phyloP scores from a whole-genome alignment of 2,113 vertebrate species.

The Calyptommatus sinebrachiatus region DNA sequence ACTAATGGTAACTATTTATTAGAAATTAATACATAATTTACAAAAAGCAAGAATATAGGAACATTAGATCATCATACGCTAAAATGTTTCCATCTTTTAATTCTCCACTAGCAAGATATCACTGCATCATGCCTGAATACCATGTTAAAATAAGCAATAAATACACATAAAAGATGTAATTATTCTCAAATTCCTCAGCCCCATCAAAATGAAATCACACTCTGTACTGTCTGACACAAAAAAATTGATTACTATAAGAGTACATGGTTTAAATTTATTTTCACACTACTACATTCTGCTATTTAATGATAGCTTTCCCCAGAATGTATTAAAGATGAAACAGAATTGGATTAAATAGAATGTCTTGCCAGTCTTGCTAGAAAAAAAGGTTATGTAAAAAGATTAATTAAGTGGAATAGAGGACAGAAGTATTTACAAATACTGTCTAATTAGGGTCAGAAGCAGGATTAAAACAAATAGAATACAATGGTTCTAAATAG shows the following conservation, averaged over 20 bases:
- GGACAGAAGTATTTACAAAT: neutral
- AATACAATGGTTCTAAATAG: neutral
- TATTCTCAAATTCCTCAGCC: neutral
- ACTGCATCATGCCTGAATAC: neutral
- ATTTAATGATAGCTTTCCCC: no score
- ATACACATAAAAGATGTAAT: neutral
- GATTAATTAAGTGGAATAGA: neutral
- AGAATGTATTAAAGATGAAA: neutral
- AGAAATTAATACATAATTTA: conserved; percentile 35
- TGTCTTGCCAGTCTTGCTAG: neutral
- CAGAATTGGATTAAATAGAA: neutral
- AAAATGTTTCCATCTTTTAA: neutral
- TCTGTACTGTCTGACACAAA: neutral
- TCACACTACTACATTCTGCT: neutral
- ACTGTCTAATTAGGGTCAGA: neutral
- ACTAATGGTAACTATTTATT: neutral
- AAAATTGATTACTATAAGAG: neutral
- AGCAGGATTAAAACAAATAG: neutral
- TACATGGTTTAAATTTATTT: neutral
- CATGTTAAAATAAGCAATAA: conserved; percentile 1
- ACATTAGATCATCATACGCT: neutral
- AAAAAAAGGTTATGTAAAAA: neutral
- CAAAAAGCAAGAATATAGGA: neutral
- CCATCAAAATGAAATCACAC: neutral
- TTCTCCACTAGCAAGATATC: neutral